Base-by-base conservation (phyloP, 2,797 vertebrate genomes). In the Cyprinodon diabolis region DNA sequence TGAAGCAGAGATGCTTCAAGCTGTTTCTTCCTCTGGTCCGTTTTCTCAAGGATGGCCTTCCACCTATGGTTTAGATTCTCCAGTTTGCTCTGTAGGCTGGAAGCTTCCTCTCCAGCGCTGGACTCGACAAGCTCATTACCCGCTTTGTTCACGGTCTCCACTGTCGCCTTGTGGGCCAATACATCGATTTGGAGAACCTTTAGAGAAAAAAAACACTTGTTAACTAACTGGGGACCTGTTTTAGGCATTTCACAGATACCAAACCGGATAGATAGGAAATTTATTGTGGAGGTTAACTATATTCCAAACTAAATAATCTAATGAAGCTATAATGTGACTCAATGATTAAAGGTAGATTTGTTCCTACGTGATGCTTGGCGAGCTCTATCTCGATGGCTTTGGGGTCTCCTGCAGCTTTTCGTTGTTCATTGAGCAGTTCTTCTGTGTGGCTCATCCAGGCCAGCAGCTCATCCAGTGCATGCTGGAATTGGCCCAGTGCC, bases 331-430 rank as follows among this genome's bases (percentile, higher is more conserved):
- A 23, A 65, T n/a, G 55, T 66, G 7, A 48, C 35, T 4, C 1
- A 23, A 5, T 49, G 47, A 52, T 51, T 2, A 11, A 49, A 14
- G 62, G 30, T 6, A 35, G 25, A 52, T 66, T 14, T 72, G n/a
- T 52, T 43, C 96, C 0, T 96, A 99, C 98, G 23, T 99, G 96
- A 90, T 99, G 98, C 83, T 99, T 99, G 84, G 98, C 98, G 1
- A 99, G 96, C 88, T 98, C 97, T 25, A 99, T 98, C 93, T 99
- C 98, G 58, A 99, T 97, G 87, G 97, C 96, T 93, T 99, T 99
- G 21, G 97, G 98, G 92, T 99, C 98, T 77, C 96, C 97, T 66
- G 96, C 96, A 45, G 96, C 94, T 52, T 97, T 95, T 90, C 95
- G 96, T 95, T 99, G 97, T 79, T 98, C 97, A 40, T 91, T 93